A percentile compares a stretch with the other conserved stretches of the same genome.
Conservation (phyloP, 2,888 invertebrate genomes). For the Synergus gifuensis region DNA sequence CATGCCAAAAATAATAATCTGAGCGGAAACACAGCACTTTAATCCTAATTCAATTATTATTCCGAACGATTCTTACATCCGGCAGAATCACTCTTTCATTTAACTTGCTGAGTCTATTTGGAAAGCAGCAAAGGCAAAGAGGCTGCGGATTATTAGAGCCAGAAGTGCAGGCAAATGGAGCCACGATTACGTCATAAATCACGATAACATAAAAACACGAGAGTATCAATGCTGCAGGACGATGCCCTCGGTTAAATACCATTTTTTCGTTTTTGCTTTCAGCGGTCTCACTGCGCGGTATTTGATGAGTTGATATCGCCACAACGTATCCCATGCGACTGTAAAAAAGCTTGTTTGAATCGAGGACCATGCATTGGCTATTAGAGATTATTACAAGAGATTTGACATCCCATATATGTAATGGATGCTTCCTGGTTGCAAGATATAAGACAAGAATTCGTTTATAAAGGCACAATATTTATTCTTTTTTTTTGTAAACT, state of each 20-base stretch:
- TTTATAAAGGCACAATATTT: background rate
- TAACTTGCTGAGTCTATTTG: conserved; percentile 56
- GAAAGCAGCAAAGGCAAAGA: conserved; percentile 49
- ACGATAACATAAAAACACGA: conserved; percentile 61
- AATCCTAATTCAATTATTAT: conserved; percentile 69
- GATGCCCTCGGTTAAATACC: conserved; percentile 54
- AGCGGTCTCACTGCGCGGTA: conserved; percentile 42
- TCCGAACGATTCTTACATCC: conserved; percentile 65
- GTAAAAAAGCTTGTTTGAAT: conserved; percentile 46
- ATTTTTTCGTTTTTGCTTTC: conserved; percentile 57
- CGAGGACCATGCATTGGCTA: conserved; percentile 49
- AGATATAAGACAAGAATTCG: background rate
- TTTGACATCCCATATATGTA: conserved; percentile 19
- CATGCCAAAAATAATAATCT: conserved; percentile 67
- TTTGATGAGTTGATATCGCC: conserved; percentile 41
- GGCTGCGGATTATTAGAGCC: conserved; percentile 49
- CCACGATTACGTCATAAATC: conserved; percentile 63
- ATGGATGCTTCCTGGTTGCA: background rate
- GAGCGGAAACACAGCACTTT: conserved; percentile 54
- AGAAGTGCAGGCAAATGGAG: conserved; percentile 51
- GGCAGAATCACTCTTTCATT: conserved; percentile 51
- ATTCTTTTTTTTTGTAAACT: background rate
- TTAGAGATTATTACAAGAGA: conserved; percentile 23
- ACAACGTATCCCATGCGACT: conserved; percentile 49
- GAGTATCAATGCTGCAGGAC: conserved; percentile 57